Percentiles rank a stretch among this genome's conserved stretches.
These are phyloP conservation scores for Galagoides demidoff DNA, from an alignment of 2,797 vertebrate species.

Conservation along the genomic window DNA sequence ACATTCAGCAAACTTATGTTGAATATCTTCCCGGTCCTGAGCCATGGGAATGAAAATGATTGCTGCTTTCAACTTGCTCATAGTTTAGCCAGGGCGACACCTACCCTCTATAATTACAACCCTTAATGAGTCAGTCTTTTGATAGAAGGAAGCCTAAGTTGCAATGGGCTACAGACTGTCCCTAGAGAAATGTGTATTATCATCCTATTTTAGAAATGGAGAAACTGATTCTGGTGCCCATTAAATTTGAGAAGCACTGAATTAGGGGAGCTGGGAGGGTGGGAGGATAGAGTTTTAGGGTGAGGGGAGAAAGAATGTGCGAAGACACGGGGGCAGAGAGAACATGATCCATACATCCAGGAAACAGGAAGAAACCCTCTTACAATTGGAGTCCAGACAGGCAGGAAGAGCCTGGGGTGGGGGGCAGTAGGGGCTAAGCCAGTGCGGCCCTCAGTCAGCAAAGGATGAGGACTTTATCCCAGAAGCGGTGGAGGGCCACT, in stretches of 20 bases:
- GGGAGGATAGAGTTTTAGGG: background rate
- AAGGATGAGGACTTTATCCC: background rate
- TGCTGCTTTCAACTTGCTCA: background rate
- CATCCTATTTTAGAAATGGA: background rate
- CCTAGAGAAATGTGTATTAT: background rate
- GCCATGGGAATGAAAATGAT: background rate
- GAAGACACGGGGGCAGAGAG: background rate
- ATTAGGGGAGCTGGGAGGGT: background rate
- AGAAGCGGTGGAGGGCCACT: background rate
- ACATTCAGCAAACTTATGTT: background rate
- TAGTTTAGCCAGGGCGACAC: background rate
- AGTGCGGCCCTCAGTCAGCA: background rate
- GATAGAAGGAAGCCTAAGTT: background rate
- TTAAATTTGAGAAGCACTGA: background rate
- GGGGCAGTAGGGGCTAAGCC: too few species aligned
- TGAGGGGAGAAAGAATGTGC: background rate
- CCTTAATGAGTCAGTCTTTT: background rate
- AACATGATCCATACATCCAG: background rate
- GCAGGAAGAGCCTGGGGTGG: background rate
- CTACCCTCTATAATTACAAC: background rate
- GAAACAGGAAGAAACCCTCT: background rate
- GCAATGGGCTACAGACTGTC: background rate
- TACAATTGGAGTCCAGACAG: background rate
- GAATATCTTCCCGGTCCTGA: background rate
- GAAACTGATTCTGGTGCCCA: background rate